phyloP scores from a whole-genome alignment of 2,888 invertebrate species.

The Ophion obscuratus region DNA sequence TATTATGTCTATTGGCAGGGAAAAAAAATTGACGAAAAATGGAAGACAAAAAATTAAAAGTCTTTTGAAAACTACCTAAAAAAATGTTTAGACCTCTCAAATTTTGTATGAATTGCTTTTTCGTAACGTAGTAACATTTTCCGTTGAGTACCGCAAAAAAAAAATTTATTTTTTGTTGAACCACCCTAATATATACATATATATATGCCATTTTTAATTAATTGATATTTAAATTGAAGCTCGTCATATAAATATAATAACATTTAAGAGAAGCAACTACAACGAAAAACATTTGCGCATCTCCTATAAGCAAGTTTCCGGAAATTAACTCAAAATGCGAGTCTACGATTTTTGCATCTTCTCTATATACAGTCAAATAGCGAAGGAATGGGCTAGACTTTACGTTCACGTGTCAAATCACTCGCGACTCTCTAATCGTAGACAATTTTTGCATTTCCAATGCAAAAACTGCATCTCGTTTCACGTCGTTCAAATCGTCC shows the following conservation, averaged over 20 bases:
- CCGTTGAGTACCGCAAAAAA: no score
- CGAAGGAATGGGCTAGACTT: not conserved
- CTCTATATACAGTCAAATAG: not conserved
- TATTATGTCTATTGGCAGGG: no score
- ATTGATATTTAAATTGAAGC: not conserved
- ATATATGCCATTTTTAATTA: not conserved
- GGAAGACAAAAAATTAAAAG: no score
- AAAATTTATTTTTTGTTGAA: not conserved
- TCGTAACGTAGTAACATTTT: no score
- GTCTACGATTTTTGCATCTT: no score
- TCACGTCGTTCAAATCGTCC: conserved; percentile 22
- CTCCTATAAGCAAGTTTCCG: not conserved
- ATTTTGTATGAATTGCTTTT: no score
- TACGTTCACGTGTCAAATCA: conserved; percentile 46
- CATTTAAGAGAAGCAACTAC: not conserved
- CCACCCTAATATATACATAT: not conserved
- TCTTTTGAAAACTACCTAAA: no score
- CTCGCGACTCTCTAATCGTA: conserved; percentile 31
- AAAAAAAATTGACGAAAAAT: no score
- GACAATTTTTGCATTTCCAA: conserved; percentile 47
- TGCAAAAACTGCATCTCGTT: conserved; percentile 53
- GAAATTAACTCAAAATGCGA: not conserved
- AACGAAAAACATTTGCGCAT: not conserved
- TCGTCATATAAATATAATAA: not conserved
- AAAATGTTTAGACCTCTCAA: no score